Percentiles rank a stretch among this genome's conserved stretches.
These are phyloP conservation scores for Pocillopora verrucosa DNA, from an alignment of 64 coral and sea anemone species.

Conservation along the genomic window DNA sequence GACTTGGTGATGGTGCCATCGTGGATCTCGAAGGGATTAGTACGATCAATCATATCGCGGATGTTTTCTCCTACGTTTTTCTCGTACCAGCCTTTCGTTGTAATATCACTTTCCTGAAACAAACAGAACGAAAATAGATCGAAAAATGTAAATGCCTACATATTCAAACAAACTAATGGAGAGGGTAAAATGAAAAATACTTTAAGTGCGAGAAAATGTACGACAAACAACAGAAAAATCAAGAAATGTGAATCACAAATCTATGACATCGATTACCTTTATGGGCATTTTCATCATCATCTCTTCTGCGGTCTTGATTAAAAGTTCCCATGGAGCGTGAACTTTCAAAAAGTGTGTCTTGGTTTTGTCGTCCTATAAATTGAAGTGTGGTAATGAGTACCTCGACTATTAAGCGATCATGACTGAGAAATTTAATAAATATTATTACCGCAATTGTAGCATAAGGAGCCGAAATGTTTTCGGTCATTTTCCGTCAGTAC, in stretches of 20 bases:
- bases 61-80: conserved; percentile 58
- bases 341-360: conserved; percentile 92
- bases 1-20: conserved; percentile 49
- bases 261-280: neutral
- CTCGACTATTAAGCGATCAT: neutral
- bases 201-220: no score
- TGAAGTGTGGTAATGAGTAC: neutral
- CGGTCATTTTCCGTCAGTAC: no score
- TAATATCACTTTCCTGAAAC: conserved; percentile 73
- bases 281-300: conserved; percentile 98
- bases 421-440: neutral
- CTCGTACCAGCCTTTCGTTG: conserved; percentile 74
- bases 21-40: conserved; percentile 72
- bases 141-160: neutral
- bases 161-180: neutral
- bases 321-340: conserved; percentile 71
- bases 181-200: no score
- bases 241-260: no score
- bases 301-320: conserved; percentile 74
- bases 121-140: neutral
- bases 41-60: conserved; percentile 32
- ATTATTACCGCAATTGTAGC: neutral
- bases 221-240: no score
- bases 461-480: no score
- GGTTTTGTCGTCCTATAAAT: conserved; percentile 49